These are phyloP conservation scores for Cerastoderma edule DNA, from an alignment of 2,888 invertebrate genomes.

Conservation along the genomic window DNA sequence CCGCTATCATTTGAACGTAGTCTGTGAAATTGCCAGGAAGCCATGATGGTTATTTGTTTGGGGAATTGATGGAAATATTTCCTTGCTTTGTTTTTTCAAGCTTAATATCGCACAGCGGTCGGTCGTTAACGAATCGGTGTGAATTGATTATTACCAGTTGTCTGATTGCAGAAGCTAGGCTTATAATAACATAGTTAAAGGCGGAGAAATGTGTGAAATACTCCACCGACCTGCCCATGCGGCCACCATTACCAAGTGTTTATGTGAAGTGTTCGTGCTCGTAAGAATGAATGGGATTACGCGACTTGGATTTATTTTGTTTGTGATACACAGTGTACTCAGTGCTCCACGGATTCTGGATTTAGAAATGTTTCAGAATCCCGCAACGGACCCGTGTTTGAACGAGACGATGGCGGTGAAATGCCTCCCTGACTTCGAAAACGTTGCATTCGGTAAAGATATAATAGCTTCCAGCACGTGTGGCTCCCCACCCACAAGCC, in stretches of 20 bases:
- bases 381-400: constrained; percentile 50
- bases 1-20: constrained; percentile 7
- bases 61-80: constrained; percentile 28
- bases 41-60: constrained; percentile 7
- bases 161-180: constrained; percentile 29
- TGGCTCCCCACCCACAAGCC: constrained; percentile 87
- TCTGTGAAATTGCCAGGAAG: constrained; percentile 13
- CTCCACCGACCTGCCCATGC: constrained; percentile 12
- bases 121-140: constrained; percentile 40
- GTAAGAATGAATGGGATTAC: constrained; percentile 20
- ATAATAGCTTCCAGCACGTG: constrained; percentile 93
- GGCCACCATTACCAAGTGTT: constrained; percentile 1
- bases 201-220: constrained; percentile 37
- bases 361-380: constrained; percentile 57
- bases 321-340: constrained; percentile 20
- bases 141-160: constrained; percentile 17
- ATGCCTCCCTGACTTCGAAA: constrained; percentile 99
- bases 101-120: constrained; percentile 35
- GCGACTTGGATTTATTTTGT: constrained; percentile 17
- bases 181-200: constrained; percentile 36
- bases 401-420: constrained; percentile 50
- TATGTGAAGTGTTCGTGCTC: background rate
- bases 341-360: constrained; percentile 33
- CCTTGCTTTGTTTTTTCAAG: constrained; percentile 33
- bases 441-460: constrained; percentile 96